A percentile compares a stretch with the other conserved stretches of the same genome.
Evolutionary conservation across 2,113 vertebrate species (phyloP).

Genomic region (Pycnonotus jocosus): DNA sequence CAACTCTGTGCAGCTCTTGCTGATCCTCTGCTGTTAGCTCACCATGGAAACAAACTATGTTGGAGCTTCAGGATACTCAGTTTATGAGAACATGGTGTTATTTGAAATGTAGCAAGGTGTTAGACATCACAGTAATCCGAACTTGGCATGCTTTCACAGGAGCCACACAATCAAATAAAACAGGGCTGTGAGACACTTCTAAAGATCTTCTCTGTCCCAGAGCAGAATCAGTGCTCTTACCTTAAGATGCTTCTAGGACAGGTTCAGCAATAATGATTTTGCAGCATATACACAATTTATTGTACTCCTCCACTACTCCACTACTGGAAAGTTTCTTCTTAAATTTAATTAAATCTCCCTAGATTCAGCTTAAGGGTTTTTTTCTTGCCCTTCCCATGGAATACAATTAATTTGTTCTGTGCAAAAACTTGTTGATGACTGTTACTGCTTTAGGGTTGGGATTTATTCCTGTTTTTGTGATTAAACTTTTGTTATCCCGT

Average conservation of each 20-base stretch:
- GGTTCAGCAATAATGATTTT: background rate
- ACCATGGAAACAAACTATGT: slow-evolving; percentile 42
- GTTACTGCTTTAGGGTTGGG: background rate
- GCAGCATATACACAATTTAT: background rate
- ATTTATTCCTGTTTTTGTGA: background rate
- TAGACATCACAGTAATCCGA: slow-evolving; percentile 15
- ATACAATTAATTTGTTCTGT: background rate
- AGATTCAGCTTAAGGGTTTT: background rate
- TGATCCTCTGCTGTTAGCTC: slow-evolving; percentile 17
- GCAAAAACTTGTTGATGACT: background rate
- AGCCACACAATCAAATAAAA: background rate
- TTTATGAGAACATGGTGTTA: slow-evolving; percentile 53
- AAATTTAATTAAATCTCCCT: background rate
- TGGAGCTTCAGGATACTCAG: background rate
- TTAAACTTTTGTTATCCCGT: background rate
- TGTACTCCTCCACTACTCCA: background rate
- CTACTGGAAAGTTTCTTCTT: background rate
- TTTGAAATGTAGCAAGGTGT: slow-evolving; percentile 50
- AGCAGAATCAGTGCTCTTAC: background rate
- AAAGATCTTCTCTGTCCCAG: background rate
- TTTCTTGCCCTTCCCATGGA: background rate
- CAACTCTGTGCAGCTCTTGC: background rate
- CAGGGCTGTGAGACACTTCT: background rate
- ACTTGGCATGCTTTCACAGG: slow-evolving; percentile 23
- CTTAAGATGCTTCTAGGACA: background rate